Evolutionary conservation across 2,797 vertebrate genomes (phyloP).

Genomic region (Ceyx erithaca): DNA sequence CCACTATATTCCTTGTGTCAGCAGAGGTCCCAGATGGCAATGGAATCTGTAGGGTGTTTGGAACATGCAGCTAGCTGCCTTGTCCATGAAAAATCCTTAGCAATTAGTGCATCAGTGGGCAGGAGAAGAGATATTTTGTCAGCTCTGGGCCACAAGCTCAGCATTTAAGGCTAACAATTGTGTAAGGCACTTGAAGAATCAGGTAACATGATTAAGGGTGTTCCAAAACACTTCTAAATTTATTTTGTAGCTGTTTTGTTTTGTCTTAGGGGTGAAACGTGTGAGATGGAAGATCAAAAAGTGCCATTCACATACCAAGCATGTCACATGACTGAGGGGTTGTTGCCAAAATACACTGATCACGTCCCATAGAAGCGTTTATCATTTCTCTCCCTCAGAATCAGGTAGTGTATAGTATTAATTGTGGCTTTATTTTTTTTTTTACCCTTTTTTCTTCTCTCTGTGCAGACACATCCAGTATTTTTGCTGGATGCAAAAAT

Average conservation of each 20-base stretch:
- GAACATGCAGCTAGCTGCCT: background rate
- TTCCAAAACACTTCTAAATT: background rate
- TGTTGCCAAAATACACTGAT: background rate
- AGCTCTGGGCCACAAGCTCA: background rate
- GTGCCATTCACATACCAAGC: background rate
- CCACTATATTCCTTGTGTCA: background rate
- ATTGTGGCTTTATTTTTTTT: background rate
- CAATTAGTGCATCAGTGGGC: background rate
- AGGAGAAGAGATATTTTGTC: background rate
- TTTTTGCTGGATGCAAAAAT: background rate
- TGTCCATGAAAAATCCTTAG: background rate
- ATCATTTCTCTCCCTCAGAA: background rate
- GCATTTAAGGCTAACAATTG: background rate
- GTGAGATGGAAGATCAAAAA: background rate
- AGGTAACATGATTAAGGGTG: background rate
- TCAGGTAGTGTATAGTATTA: background rate
- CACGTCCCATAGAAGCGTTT: background rate
- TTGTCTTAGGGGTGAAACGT: background rate
- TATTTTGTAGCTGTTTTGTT: background rate
- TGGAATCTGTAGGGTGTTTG: background rate
- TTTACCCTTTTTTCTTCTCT: background rate
- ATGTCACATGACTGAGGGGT: background rate
- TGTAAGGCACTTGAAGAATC: background rate
- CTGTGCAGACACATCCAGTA: background rate
- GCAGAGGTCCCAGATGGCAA: background rate